Conservation (phyloP, 2,888 invertebrate species). For the Chrysopilus asiliformis region DNA sequence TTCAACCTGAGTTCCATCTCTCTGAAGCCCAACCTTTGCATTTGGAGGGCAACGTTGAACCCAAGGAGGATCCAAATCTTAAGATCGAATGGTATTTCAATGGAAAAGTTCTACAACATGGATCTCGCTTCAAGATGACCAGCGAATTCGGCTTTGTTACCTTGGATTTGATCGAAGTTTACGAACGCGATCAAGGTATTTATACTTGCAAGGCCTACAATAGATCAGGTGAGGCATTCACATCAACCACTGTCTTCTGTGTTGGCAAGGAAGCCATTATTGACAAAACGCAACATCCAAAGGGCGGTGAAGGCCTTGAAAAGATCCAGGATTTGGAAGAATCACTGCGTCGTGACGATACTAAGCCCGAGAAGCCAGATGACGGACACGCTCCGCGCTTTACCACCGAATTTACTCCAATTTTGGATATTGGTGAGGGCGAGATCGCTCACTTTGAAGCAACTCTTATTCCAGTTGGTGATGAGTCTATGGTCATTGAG, state of each 20-base stretch:
- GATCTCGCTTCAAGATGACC: constrained; percentile 80
- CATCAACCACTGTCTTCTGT: constrained; percentile 78
- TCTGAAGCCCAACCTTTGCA: constrained; percentile 76
- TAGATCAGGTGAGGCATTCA: constrained; percentile 80
- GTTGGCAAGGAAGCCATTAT: constrained; percentile 69
- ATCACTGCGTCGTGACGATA: constrained; percentile 59
- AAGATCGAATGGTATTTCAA: constrained; percentile 93
- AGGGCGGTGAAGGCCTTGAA: constrained; percentile 84
- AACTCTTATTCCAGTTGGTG: constrained; percentile 83
- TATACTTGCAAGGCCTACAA: constrained; percentile 87
- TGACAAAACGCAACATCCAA: constrained; percentile 84
- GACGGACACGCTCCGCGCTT: constrained; percentile 77
- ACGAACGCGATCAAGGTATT: constrained; percentile 86
- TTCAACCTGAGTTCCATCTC: constrained; percentile 65
- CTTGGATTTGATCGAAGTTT: constrained; percentile 80
- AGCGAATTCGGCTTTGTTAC: constrained; percentile 96
- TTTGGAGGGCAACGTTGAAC: constrained; percentile 88
- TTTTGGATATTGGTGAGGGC: constrained; percentile 78
- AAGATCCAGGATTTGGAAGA: constrained; percentile 86
- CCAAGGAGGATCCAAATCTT: constrained; percentile 80
- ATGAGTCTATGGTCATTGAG: constrained; percentile 87
- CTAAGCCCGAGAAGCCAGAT: constrained; percentile 53
- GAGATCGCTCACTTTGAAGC: constrained; percentile 98
- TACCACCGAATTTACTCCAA: constrained; percentile 72
- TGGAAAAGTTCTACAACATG: constrained; percentile 74